Percentiles rank a stretch among this genome's conserved stretches.
Conservation (phyloP, 2,888 invertebrate species). For the Sinodicranocentrus sp. region DNA sequence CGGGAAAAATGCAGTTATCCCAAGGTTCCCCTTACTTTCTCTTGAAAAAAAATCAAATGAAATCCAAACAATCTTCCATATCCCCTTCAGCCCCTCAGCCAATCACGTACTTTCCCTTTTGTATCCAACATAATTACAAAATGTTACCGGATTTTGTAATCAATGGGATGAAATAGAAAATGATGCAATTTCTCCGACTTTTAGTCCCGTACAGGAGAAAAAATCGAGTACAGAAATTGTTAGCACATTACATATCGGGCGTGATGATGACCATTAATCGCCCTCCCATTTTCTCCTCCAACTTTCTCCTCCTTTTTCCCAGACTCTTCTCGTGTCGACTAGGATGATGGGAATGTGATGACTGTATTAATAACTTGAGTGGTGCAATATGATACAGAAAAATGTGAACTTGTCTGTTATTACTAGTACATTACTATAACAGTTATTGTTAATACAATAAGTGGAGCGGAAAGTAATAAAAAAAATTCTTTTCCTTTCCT, state of each 20-base stretch:
- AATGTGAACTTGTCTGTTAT: background rate
- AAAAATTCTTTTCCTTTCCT: constrained; percentile 27
- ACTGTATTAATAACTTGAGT: constrained; percentile 35
- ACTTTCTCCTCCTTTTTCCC: background rate
- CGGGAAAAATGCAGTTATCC: no score
- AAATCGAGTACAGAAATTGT: no score
- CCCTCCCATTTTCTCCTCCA: background rate
- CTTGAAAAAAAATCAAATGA: no score
- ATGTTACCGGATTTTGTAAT: no score
- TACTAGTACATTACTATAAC: constrained; percentile 19
- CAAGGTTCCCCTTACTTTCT: no score
- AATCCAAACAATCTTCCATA: no score
- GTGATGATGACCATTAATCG: constrained; percentile 23
- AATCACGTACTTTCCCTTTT: no score
- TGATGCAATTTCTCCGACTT: no score
- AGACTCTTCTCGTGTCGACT: background rate
- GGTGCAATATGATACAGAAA: constrained; percentile 31
- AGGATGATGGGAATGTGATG: constrained; percentile 20
- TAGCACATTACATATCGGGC: constrained; percentile 4
- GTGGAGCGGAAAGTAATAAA: constrained; percentile 65
- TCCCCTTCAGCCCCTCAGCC: no score
- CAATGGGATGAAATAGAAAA: no score
- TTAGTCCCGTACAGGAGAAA: no score
- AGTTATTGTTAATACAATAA: constrained; percentile 49
- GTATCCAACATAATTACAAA: no score